These are phyloP conservation scores for Lagopus leucura DNA, from an alignment of 2,113 vertebrate species.

Conservation along the genomic window DNA sequence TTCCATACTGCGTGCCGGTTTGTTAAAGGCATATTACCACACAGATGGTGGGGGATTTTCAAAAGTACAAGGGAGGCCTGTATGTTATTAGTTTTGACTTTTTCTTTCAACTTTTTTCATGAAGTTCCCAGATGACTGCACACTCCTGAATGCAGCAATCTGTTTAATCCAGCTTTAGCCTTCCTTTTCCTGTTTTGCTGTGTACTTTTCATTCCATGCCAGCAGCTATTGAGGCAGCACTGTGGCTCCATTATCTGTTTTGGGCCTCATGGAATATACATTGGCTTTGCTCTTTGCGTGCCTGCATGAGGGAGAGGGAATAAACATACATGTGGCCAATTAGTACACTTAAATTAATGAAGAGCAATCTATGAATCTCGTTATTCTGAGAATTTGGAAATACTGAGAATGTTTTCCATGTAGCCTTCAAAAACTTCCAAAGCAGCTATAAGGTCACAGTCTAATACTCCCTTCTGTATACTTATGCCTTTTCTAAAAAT, in stretches of 20 bases:
- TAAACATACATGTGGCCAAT: slow-evolving; percentile 35
- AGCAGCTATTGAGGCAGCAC: slow-evolving; percentile 54
- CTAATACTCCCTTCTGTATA: slow-evolving; percentile 62
- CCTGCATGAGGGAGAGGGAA: slow-evolving; percentile 13
- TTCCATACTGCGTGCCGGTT: background rate
- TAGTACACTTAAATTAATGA: slow-evolving; percentile 38
- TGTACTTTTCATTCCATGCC: slow-evolving; percentile 67
- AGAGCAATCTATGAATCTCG: slow-evolving; percentile 1
- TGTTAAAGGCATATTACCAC: slow-evolving; percentile 40
- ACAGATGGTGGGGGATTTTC: slow-evolving; percentile 41
- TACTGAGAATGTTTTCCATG: slow-evolving; percentile 49
- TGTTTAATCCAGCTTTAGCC: slow-evolving; percentile 70
- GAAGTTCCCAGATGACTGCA: slow-evolving; percentile 59
- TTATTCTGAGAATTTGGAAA: slow-evolving; percentile 53
- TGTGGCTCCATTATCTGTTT: slow-evolving; percentile 62
- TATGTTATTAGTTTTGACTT: slow-evolving; percentile 58
- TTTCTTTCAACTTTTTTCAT: slow-evolving; percentile 36
- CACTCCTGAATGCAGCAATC: slow-evolving; percentile 55
- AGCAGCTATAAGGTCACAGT: slow-evolving; percentile 52
- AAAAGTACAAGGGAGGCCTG: slow-evolving; percentile 51
- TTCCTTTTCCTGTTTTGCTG: slow-evolving; percentile 75
- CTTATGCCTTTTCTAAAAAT: slow-evolving; percentile 71
- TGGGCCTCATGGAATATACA: slow-evolving; percentile 42
- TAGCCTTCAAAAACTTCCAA: slow-evolving; percentile 60
- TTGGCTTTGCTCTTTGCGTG: slow-evolving; percentile 46